Conservation (phyloP, 2,113 vertebrate species). For the Odocoileus virginianus region DNA sequence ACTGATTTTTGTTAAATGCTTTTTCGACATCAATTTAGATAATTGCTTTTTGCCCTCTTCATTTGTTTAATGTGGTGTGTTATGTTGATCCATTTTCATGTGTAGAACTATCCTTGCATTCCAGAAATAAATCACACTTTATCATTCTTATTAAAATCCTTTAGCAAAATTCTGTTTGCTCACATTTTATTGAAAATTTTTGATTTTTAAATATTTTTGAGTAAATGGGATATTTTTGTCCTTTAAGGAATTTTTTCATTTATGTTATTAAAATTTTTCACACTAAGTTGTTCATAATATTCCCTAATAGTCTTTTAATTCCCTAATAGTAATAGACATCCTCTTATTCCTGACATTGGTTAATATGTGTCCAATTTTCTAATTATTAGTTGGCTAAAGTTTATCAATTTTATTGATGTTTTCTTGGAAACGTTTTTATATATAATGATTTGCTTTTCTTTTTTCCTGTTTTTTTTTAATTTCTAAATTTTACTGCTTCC, state of each 20-base stretch:
- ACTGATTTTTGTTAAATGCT: not conserved
- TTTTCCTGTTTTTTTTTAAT: not conserved
- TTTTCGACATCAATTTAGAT: not conserved
- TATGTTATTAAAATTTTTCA: not conserved
- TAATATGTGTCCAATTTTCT: not conserved
- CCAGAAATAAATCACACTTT: not conserved
- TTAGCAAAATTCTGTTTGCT: not conserved
- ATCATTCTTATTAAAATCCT: not conserved
- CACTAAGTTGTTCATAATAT: not conserved
- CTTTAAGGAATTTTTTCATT: not conserved
- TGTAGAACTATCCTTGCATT: not conserved
- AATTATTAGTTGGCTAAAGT: not conserved
- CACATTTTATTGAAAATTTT: not conserved
- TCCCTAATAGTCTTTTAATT: not conserved
- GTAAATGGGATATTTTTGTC: not conserved
- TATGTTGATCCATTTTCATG: not conserved
- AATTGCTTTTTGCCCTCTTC: not conserved
- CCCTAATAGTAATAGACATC: not conserved
- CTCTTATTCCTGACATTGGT: not conserved
- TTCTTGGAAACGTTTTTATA: not conserved
- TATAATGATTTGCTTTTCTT: not conserved
- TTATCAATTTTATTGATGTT: not conserved
- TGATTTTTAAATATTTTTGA: not conserved
- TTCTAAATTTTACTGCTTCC: not conserved
- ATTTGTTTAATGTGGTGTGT: not conserved